Base-by-base conservation (phyloP, 2,113 vertebrate genomes). In the Bostrychus sinensis region DNA sequence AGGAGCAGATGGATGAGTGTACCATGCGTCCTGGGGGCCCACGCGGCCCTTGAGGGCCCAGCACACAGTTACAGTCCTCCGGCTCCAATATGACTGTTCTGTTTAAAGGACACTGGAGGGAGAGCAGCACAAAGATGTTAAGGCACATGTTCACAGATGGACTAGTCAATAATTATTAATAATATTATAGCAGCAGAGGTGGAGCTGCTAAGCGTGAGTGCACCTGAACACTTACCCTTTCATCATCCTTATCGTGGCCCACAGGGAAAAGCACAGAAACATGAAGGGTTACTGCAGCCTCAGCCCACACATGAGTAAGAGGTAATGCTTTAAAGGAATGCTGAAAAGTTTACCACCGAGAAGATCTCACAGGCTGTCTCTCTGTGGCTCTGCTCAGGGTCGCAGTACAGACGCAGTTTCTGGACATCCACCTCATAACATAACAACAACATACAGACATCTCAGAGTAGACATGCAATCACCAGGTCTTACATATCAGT, bases 341-440 rank as follows among this genome's bases (percentile, higher is more conserved):
- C 19, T 23, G 11, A 2, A 14, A 14, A n/a, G 8, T 4, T 88
- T 75, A 94, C 93, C 89, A 94, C 92, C 42, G 89, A 90, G 80
- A 85, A 92, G 68, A 94, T 93, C 80, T 94, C 93, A 86, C 93
- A 94, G 2, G 93, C 92, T 0, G 93, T 94, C 78, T 94, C 93
- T 56, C 91, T 85, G 58, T 93, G 90, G 41, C 91, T 94, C 79
- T 94, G 93, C 26, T 89, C 80, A 13, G 93, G 93, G 74, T 94
- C 92, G 66, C 93, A 94, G 72, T 94, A 94, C 50, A 94, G 75
- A 61, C 92, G 89, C 63, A 94, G 73, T 69, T 94, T 94, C 86
- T 94, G 93, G 34, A 94, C 71, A 54, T 91, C 90, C 46, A 92
- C 72, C 93, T 94, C 69, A 17, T n/a, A 61, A 10, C 11, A n/a